These are phyloP conservation scores for Bugula neritina DNA, from an alignment of 2,888 invertebrate species.

Conservation along the genomic window DNA sequence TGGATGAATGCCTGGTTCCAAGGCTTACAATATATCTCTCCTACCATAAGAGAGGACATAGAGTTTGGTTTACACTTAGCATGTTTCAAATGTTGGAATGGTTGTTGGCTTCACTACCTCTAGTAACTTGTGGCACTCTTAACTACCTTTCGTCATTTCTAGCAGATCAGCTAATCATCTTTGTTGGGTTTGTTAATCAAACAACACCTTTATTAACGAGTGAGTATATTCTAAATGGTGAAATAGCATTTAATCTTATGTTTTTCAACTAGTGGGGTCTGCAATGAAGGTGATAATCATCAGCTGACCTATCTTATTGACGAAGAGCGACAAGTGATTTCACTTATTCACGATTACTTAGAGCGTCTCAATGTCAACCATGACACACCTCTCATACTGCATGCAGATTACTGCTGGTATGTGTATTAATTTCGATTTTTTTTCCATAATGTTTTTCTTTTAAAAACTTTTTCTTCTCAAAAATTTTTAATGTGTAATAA, in stretches of 20 bases:
- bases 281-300: constrained; percentile 29
- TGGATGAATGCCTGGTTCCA: neutral
- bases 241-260: neutral
- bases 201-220: neutral
- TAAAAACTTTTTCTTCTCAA: too few species aligned
- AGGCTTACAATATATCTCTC: neutral
- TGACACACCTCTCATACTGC: constrained; percentile 27
- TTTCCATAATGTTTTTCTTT: too few species aligned
- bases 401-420: constrained; percentile 33
- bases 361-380: constrained; percentile 32
- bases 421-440: too few species aligned
- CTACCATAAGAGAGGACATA: too few species aligned
- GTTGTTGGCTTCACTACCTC: neutral
- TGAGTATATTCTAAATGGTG: too few species aligned
- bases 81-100: neutral
- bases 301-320: constrained; percentile 35
- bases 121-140: neutral
- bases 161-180: neutral
- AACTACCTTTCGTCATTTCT: neutral
- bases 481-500: too few species aligned
- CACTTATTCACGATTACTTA: constrained; percentile 32
- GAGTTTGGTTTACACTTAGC: too few species aligned
- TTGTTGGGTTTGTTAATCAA: neutral
- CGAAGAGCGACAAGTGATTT: constrained; percentile 31
- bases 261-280: constrained; percentile 29